A percentile compares a stretch with the other conserved stretches of the same genome.
These are phyloP conservation scores for Pseudochirops corinnae DNA, from an alignment of 2,797 vertebrate species.

Conservation along the genomic window DNA sequence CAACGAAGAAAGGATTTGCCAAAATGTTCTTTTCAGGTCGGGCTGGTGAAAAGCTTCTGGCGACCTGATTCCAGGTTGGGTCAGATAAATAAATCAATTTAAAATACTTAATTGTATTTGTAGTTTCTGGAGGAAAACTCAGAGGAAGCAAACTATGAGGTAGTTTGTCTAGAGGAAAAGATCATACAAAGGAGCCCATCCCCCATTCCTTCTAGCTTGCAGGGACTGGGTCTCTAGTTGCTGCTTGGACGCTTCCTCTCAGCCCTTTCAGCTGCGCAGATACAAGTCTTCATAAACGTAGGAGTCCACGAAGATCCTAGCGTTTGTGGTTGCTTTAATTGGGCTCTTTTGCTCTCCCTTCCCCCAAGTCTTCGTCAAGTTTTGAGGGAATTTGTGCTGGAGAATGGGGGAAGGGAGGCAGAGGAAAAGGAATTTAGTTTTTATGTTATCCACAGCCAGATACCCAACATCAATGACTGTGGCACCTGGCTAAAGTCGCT, in stretches of 20 bases:
- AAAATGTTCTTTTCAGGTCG: not conserved
- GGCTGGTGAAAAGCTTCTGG: not conserved
- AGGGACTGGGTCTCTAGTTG: not conserved
- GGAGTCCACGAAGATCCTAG: not conserved
- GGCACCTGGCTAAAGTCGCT: not conserved
- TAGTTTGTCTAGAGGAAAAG: not conserved
- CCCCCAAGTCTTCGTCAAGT: not conserved
- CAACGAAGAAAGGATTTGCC: not conserved
- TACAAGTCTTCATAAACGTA: not conserved
- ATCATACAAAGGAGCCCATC: not conserved
- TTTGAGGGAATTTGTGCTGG: not conserved
- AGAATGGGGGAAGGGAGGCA: not conserved
- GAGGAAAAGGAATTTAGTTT: not conserved
- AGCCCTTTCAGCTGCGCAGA: not conserved
- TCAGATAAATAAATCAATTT: not conserved
- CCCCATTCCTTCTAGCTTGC: not conserved
- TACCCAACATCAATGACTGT: not conserved
- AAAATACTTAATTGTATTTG: not conserved
- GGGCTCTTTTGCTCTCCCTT: not conserved
- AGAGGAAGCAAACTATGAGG: not conserved
- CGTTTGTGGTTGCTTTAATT: not conserved
- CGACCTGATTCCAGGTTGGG: not conserved
- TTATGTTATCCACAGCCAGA: not conserved
- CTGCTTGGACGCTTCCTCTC: not conserved
- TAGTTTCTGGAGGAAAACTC: not conserved